A percentile compares a stretch with the other conserved stretches of the same genome.
Evolutionary conservation across 2,797 vertebrate species (phyloP).

Genomic region (Acridotheres tristis): DNA sequence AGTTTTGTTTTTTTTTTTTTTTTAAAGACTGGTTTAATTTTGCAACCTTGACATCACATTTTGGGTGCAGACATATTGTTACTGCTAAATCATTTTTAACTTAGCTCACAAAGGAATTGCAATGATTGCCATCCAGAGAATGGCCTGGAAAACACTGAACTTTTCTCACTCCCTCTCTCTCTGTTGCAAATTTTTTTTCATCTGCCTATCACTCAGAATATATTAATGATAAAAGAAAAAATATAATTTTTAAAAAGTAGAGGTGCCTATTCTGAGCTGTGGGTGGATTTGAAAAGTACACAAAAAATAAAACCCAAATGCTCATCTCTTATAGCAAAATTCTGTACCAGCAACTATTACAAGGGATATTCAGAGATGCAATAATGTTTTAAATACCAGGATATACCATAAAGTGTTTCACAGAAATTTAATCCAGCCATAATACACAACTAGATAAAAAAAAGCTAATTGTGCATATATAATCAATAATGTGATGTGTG

Average conservation of each 20-base stretch:
- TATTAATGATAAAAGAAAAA: neutral
- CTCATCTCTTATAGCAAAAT: neutral
- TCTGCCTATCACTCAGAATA: neutral
- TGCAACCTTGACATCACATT: neutral
- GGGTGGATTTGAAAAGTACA: neutral
- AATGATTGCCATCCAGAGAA: neutral
- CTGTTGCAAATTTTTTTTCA: neutral
- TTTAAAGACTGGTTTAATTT: neutral
- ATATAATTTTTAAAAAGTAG: neutral
- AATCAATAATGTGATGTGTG: conserved; percentile 43
- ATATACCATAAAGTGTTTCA: conserved; percentile 15
- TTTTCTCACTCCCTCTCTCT: neutral
- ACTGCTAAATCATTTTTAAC: neutral
- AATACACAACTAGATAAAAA: conserved; percentile 28
- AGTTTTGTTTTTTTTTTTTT: neutral
- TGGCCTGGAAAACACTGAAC: accelerated
- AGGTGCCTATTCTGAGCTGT: neutral
- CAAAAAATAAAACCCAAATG: neutral
- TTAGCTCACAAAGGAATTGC: neutral
- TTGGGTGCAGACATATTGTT: neutral
- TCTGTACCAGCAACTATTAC: neutral
- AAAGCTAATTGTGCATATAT: conserved; percentile 41
- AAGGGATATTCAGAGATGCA: neutral
- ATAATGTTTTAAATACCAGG: conserved; percentile 8
- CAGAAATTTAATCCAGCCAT: conserved; percentile 36